Percentiles rank a stretch among this genome's conserved stretches.
phyloP scores from a whole-genome alignment of 1,140 invertebrate species.

The Telenomus remus region DNA sequence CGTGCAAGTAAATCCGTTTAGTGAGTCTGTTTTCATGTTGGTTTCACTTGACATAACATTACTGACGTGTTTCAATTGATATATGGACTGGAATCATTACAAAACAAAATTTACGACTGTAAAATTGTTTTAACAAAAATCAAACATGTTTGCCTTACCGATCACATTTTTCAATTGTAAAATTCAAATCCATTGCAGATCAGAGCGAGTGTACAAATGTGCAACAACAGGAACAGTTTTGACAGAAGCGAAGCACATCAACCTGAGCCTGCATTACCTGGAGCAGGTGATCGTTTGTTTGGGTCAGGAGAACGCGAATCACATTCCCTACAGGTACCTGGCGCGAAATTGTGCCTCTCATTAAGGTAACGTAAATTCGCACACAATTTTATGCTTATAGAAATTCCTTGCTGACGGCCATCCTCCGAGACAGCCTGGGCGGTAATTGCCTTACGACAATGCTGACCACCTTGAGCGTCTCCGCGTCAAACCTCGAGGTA shows the following conservation, averaged over 20 bases:
- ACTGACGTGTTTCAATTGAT: too few relatives aligned
- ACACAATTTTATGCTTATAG: slow-evolving; percentile 55
- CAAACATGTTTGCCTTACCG: too few relatives aligned
- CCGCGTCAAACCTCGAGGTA: slow-evolving; percentile 76
- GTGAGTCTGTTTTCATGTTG: too few relatives aligned
- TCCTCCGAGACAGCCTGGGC: slow-evolving; percentile 80
- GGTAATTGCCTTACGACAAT: slow-evolving; percentile 82
- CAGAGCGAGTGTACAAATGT: slow-evolving; percentile 73
- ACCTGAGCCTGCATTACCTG: slow-evolving; percentile 80
- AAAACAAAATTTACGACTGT: too few relatives aligned
- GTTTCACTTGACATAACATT: too few relatives aligned
- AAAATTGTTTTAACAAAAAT: too few relatives aligned
- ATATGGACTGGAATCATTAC: too few relatives aligned
- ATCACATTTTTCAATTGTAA: slow-evolving; percentile 7
- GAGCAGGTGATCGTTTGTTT: slow-evolving; percentile 82
- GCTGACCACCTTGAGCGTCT: slow-evolving; percentile 80
- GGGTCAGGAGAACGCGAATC: slow-evolving; percentile 76
- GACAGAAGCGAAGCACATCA: slow-evolving; percentile 60
- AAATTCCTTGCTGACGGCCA: slow-evolving; percentile 81
- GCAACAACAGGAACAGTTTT: slow-evolving; percentile 75
- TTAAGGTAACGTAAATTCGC: slow-evolving; percentile 17
- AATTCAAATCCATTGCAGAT: slow-evolving; percentile 61
- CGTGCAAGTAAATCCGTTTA: too few relatives aligned
- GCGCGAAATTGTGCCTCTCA: slow-evolving; percentile 23
- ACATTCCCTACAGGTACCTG: slow-evolving; percentile 78